Evolutionary conservation across 1,140 invertebrate genomes (phyloP).

Genomic region (Drosophila nikananu): DNA sequence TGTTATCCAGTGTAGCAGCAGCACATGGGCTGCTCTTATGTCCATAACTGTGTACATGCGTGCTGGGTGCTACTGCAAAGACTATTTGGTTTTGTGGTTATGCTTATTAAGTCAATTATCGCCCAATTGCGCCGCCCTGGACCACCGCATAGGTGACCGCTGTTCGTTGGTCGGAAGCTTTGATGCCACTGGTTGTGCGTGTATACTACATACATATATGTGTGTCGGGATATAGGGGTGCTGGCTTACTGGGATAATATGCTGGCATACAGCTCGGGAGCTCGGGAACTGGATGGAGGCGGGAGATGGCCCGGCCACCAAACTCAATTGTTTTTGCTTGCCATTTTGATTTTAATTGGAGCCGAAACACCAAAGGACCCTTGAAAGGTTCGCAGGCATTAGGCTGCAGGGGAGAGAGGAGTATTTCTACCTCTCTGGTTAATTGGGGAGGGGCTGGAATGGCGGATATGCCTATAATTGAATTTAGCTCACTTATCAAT

Average conservation of each 20-base stretch:
- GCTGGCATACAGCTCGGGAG: neutral
- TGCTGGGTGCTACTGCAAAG: conserved; percentile 19
- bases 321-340: conserved; percentile 61
- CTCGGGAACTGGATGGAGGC: neutral
- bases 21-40: conserved; percentile 18
- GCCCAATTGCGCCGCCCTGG: conserved; percentile 63
- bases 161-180: conserved; percentile 18
- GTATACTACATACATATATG: no score
- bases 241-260: neutral
- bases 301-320: conserved; percentile 1
- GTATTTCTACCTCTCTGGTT: neutral
- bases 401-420: neutral
- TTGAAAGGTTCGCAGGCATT: neutral
- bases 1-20: conserved; percentile 25
- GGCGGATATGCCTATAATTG: conserved; percentile 36
- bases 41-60: conserved; percentile 43
- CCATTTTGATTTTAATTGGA: conserved; percentile 77
- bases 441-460: neutral
- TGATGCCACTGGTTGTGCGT: conserved; percentile 1
- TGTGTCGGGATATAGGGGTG: neutral
- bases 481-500: conserved; percentile 51
- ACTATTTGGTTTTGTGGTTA: conserved; percentile 79
- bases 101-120: conserved; percentile 81
- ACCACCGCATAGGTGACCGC: conserved; percentile 49
- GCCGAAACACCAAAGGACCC: conserved; percentile 43